Evolutionary conservation across 1,140 invertebrate species (phyloP), one percentile per base, ranked within the genome.

Genomic region (Pseudomyrmex flavicornis): DNA sequence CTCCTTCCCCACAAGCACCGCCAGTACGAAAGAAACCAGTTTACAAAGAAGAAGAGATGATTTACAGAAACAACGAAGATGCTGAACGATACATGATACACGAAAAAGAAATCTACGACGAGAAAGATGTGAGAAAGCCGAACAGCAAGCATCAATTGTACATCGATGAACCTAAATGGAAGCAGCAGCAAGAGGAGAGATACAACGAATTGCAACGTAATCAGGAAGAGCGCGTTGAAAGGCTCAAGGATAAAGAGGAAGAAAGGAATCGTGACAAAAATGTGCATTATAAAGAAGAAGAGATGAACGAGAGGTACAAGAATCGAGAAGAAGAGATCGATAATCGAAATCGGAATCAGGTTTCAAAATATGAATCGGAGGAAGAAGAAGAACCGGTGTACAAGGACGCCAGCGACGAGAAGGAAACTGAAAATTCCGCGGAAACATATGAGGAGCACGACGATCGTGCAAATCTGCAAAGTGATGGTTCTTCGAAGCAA

Each of bases 161-260:
- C 52, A 61, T 90, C 3, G 85, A 84, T 0, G 90, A 92, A 26
- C 91, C 90, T 0, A 52, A 85, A 2, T 91, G 90, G 91, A 85
- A 89, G 15, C 74, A 90, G 44, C 72, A 89, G n/a, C 87, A 93
- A 15, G 84, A 89, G 7, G 68, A 88, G 0, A 79, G 86, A 61
- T 20, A 89, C 0, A 26, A 76, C 0, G 83, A 92, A 4, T 61
- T 91, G 35, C 90, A 89, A 15, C 89, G 73, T 2, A 89, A 91
- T 7, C 90, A 88, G 13, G 86, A 92, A 10, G 80, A 89, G 2
- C 68, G 87, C 1, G 83, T 89, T 0, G 77, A 88, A 22, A 88
- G 70, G 22, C 58, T 91, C 10, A 87, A 82, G 2, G 79, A 90
- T 7, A 68, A 90, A 15, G 85, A 93, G 35, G 66, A 77, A 35